Evolutionary conservation across 2,888 invertebrate species (phyloP), one percentile per base, ranked within the genome.

Genomic region (Scaptodrosophila latifasciaeformis): DNA sequence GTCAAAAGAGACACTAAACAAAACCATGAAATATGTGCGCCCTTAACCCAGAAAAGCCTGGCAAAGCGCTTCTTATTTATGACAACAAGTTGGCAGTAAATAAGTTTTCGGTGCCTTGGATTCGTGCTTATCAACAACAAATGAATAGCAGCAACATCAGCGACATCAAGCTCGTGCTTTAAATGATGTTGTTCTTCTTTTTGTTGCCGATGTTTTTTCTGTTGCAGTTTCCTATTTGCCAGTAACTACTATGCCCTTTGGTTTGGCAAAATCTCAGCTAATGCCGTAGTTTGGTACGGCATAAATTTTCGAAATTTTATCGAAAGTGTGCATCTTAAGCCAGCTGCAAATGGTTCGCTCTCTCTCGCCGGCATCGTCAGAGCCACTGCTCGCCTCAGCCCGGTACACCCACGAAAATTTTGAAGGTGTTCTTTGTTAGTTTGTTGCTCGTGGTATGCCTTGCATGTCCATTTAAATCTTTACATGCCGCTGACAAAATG

Each of bases 251-350:
- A 5, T 27, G 45, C 46, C 54, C 42, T 50, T 43, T 43, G 19
- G 29, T 29, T n/a, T n/a, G n/a, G n/a, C n/a, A n/a, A n/a, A n/a
- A n/a, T n/a, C n/a, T n/a, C n/a, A n/a, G n/a, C n/a, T n/a, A n/a
- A n/a, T n/a, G n/a, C n/a, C n/a, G n/a, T n/a, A n/a, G n/a, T n/a
- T n/a, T n/a, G n/a, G n/a, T n/a, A n/a, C n/a, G n/a, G 75, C 71
- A 71, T 71, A 75, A 71, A 71, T 75, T 71, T 75, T 49, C 37
- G 53, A 39, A 67, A 59, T 70, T 49, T 70, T 74, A 77, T 74
- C 74, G 69, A 74, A 74, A 69, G 78, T 74, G 78, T 77, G 74
- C 74, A 74, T 74, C 74, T 67, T 59, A 59, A 53, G 54, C 62
- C 75, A 58, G 67, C 55, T 62, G 59, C 30, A 77, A 77, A 59